A percentile compares a stretch with the other conserved stretches of the same genome.
phyloP scores from a whole-genome alignment of 2,888 invertebrate species.

The Drosophila niveifrons region DNA sequence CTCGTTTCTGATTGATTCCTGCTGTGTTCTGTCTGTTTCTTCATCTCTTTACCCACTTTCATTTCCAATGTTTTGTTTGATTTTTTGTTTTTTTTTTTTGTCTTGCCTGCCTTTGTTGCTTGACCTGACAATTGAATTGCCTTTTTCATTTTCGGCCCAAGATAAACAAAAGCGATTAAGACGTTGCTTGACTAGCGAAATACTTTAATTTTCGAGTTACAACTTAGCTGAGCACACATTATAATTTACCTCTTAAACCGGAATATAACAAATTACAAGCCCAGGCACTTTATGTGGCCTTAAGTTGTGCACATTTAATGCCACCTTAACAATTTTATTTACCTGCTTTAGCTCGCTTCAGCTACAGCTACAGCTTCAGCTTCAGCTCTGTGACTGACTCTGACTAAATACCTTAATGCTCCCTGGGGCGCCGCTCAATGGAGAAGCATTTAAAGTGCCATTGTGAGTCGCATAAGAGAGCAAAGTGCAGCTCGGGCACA shows the following conservation, averaged over 20 bases:
- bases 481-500: slow-evolving; percentile 39
- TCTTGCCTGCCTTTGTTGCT: slow-evolving; percentile 6
- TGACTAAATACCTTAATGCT: slow-evolving; percentile 54
- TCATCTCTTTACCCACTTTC: not conserved
- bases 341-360: slow-evolving; percentile 19
- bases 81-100: not conserved
- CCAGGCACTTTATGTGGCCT: slow-evolving; percentile 15
- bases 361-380: not conserved
- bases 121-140: slow-evolving; percentile 13
- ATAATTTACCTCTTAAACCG: too few species aligned
- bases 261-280: slow-evolving; percentile 8
- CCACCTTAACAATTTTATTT: slow-evolving; percentile 38
- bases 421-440: slow-evolving; percentile 49
- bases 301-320: slow-evolving; percentile 33
- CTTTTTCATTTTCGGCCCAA: slow-evolving; percentile 15
- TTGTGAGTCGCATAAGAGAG: slow-evolving; percentile 43
- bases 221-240: not conserved
- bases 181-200: not conserved
- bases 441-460: slow-evolving; percentile 53
- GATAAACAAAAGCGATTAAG: slow-evolving; percentile 27
- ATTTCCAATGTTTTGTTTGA: not conserved
- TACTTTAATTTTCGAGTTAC: not conserved
- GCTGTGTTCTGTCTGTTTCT: slow-evolving; percentile 27
- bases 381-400: not conserved
- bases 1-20: slow-evolving; percentile 51